Percentiles rank a stretch among this genome's conserved stretches.
phyloP scores from a whole-genome alignment of 1,140 invertebrate species.

The Trichonephila clavipes region DNA sequence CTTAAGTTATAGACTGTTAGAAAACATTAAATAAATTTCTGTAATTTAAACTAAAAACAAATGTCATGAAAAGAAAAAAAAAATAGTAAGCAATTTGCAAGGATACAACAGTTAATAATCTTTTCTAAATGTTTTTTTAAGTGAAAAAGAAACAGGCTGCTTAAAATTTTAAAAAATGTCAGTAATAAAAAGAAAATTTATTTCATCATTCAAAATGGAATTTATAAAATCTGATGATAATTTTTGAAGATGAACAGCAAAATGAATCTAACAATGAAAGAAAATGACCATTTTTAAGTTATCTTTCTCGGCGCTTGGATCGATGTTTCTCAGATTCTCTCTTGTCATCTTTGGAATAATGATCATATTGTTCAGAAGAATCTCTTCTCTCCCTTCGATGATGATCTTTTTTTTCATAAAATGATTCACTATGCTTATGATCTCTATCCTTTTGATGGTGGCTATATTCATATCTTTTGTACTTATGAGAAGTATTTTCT shows the following conservation, averaged over 20 bases:
- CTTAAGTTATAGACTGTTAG: no score
- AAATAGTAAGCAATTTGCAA: no score
- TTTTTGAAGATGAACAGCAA: not conserved
- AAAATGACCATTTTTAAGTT: not conserved
- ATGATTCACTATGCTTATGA: not conserved
- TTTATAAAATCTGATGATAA: no score
- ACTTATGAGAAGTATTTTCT: not conserved
- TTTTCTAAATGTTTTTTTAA: no score
- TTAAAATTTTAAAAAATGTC: no score
- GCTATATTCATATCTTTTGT: not conserved
- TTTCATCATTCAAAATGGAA: no score
- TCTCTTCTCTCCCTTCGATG: not conserved
- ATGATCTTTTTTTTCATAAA: not conserved
- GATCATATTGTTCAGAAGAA: not conserved
- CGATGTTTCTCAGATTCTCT: not conserved
- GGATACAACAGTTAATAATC: no score
- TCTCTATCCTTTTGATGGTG: not conserved
- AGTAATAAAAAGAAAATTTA: no score
- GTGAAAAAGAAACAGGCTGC: no score
- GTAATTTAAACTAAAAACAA: no score
- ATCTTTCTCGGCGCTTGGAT: not conserved
- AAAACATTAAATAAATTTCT: no score
- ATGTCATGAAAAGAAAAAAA: no score
- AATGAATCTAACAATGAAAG: not conserved
- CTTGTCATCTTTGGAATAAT: not conserved